Evolutionary conservation across 1,140 invertebrate species (phyloP).

Genomic region (Odontomachus brunneus): DNA sequence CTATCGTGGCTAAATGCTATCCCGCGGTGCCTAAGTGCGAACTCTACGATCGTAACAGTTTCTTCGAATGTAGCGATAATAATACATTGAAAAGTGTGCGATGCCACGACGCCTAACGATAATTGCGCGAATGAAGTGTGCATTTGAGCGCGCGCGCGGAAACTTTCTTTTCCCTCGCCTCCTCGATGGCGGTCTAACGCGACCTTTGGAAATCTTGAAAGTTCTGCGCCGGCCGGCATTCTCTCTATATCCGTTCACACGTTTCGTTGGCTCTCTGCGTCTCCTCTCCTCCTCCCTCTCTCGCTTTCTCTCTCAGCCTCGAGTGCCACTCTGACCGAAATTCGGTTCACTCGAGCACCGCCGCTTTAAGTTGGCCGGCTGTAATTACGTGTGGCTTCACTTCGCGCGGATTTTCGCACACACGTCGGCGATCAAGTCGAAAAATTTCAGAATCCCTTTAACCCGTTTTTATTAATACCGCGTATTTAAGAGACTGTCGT

Average conservation of each 20-base stretch:
- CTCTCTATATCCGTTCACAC: slow-evolving; percentile 51
- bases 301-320: slow-evolving; percentile 37
- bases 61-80: slow-evolving; percentile 28
- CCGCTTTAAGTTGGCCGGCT: slow-evolving; percentile 59
- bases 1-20: slow-evolving; percentile 35
- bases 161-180: slow-evolving; percentile 38
- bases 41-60: slow-evolving; percentile 34
- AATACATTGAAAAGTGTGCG: slow-evolving; percentile 34
- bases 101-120: slow-evolving; percentile 14
- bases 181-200: slow-evolving; percentile 27
- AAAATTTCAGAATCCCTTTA: slow-evolving; percentile 34
- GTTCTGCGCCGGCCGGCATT: neutral
- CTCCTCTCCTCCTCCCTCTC: slow-evolving; percentile 48
- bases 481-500: too few relatives aligned
- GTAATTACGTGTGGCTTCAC: slow-evolving; percentile 66
- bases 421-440: neutral
- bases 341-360: slow-evolving; percentile 70
- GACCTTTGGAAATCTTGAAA: slow-evolving; percentile 57
- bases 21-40: slow-evolving; percentile 4
- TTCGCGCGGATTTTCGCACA: slow-evolving; percentile 52
- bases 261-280: slow-evolving; percentile 46
- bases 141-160: slow-evolving; percentile 4
- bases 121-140: slow-evolving; percentile 40
- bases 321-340: slow-evolving; percentile 67
- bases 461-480: neutral